Conservation (phyloP, 2,797 vertebrate species). For the Brotula barbata region DNA sequence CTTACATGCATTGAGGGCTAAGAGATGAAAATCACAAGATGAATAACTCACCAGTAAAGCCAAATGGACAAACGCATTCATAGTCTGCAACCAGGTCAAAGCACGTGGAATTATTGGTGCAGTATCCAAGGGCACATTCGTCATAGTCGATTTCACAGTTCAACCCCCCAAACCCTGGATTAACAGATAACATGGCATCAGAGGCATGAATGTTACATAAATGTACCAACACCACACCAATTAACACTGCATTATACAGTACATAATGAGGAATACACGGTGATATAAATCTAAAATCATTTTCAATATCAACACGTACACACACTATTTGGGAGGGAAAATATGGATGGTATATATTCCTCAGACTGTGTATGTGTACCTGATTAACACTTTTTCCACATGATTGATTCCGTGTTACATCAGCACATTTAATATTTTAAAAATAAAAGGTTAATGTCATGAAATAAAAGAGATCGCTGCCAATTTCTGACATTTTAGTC, state of each 20-base stretch:
- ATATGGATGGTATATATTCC: neutral
- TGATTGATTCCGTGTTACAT: slow-evolving; percentile 31
- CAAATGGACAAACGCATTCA: slow-evolving; percentile 77
- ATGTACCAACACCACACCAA: slow-evolving; percentile 18
- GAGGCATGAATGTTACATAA: slow-evolving; percentile 32
- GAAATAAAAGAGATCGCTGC: slow-evolving; percentile 69
- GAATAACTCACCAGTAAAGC: slow-evolving; percentile 78
- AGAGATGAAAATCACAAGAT: slow-evolving; percentile 60
- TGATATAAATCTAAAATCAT: slow-evolving; percentile 32
- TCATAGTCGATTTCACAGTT: slow-evolving; percentile 82
- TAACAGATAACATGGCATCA: slow-evolving; percentile 45
- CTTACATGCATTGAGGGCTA: slow-evolving; percentile 46
- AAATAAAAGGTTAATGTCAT: slow-evolving; percentile 58
- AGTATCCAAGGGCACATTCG: slow-evolving; percentile 79
- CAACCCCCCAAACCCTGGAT: slow-evolving; percentile 74
- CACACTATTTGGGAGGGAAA: slow-evolving; percentile 35
- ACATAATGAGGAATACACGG: slow-evolving; percentile 24
- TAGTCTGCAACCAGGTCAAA: slow-evolving; percentile 80
- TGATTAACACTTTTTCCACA: slow-evolving; percentile 21
- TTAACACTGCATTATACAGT: slow-evolving; percentile 37
- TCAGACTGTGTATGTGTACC: slow-evolving; percentile 8
- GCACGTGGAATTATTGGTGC: slow-evolving; percentile 80
- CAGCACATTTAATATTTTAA: slow-evolving; percentile 54
- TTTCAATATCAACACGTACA: too few species aligned
- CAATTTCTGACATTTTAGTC: slow-evolving; percentile 83